These are phyloP conservation scores for Epinotia bilunana DNA, from an alignment of 2,888 invertebrate genomes.

Conservation along the genomic window DNA sequence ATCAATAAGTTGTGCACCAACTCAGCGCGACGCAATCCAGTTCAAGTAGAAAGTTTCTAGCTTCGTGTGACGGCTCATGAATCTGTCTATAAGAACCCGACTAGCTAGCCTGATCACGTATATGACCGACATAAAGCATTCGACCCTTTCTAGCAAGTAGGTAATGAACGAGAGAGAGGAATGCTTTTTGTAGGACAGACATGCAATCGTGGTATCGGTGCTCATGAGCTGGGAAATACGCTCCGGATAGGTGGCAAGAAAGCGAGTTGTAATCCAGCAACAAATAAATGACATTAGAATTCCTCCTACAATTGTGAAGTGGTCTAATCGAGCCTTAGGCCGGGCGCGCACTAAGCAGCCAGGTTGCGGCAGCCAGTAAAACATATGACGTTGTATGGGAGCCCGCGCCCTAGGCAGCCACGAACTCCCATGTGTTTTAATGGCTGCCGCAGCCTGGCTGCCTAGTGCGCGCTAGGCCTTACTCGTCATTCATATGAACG, in stretches of 20 bases:
- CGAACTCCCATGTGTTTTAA: no score
- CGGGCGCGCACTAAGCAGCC: no score
- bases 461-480: no score
- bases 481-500: background rate
- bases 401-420: no score
- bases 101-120: conserved; percentile 14
- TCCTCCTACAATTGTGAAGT: background rate
- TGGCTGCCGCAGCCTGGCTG: no score
- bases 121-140: background rate
- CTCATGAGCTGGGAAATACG: conserved; percentile 32
- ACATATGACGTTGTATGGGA: no score
- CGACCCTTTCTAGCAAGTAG: background rate
- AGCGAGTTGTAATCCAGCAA: background rate
- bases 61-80: conserved; percentile 2
- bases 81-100: conserved; percentile 12
- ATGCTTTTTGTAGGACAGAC: background rate
- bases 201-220: background rate
- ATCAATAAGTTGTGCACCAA: background rate
- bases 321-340: background rate
- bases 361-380: no score
- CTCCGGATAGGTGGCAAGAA: conserved; percentile 7
- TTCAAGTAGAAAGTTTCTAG: conserved; percentile 13
- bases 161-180: background rate
- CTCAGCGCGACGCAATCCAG: background rate
- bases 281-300: background rate